Evolutionary conservation across 2,797 vertebrate genomes (phyloP).

Genomic region (Picus viridis): DNA sequence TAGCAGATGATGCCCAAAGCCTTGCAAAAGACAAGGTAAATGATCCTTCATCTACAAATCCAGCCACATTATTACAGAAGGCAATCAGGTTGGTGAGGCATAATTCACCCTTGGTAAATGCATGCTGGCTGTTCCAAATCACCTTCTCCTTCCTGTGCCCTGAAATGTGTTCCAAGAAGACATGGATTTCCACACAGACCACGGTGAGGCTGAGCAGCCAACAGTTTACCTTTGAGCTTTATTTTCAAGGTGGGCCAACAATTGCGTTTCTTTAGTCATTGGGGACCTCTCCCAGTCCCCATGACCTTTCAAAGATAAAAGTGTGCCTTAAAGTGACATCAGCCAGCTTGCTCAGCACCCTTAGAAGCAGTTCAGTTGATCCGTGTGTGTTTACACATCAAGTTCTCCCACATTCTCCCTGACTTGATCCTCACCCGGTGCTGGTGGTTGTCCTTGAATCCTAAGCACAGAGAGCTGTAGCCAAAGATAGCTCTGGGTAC

Average conservation of each 20-base stretch:
- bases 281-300: not conserved
- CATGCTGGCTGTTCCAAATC: fast-evolving
- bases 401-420: not conserved
- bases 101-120: not conserved
- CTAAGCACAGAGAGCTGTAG: not conserved
- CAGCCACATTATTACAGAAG: not conserved
- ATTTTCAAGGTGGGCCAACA: not conserved
- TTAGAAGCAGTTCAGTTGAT: not conserved
- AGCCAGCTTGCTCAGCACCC: not conserved
- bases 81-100: not conserved
- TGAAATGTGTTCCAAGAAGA: not conserved
- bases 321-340: not conserved
- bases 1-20: not conserved
- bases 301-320: not conserved
- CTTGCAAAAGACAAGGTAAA: not conserved
- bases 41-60: not conserved
- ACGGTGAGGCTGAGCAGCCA: not conserved
- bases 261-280: not conserved
- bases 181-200: not conserved
- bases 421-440: not conserved
- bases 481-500: not conserved
- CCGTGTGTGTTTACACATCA: not conserved
- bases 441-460: not conserved
- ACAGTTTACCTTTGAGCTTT: not conserved
- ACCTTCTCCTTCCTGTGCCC: not conserved